Evolutionary conservation across 2,797 vertebrate species (phyloP).

Genomic region (Falco peregrinus): DNA sequence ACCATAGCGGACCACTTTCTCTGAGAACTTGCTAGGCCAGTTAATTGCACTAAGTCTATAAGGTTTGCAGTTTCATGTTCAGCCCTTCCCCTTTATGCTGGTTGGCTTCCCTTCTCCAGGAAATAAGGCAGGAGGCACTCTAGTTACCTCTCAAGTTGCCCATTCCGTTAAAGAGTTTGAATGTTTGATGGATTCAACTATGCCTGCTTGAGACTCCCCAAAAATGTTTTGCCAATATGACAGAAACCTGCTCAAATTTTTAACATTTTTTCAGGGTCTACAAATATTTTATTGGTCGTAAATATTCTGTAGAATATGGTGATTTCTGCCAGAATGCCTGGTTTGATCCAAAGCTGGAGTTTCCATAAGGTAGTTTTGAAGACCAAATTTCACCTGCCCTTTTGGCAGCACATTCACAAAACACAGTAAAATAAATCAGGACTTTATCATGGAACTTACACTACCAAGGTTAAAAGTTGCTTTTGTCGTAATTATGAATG

Average conservation of each 20-base stretch:
- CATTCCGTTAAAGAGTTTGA: not conserved
- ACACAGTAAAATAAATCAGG: not conserved
- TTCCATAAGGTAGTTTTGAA: not conserved
- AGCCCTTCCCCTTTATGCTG: not conserved
- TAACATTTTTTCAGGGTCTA: not conserved
- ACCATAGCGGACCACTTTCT: not conserved
- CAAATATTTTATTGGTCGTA: not conserved
- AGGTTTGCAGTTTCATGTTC: not conserved
- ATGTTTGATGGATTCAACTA: not conserved
- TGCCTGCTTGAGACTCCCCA: not conserved
- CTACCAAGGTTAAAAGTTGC: not conserved
- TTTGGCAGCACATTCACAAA: not conserved
- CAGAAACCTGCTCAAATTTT: not conserved
- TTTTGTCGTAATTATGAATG: not conserved
- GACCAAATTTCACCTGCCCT: not conserved
- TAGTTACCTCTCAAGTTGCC: not conserved
- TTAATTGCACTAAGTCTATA: not conserved
- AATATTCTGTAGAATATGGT: not conserved
- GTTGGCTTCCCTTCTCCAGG: not conserved
- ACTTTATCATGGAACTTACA: not conserved
- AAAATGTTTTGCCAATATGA: not conserved
- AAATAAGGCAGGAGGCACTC: not conserved
- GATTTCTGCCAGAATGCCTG: not conserved
- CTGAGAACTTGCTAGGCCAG: not conserved
- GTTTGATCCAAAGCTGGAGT: not conserved